Base-by-base conservation (phyloP, 2,888 invertebrate species). In the Nesidiocoris tenuis region DNA sequence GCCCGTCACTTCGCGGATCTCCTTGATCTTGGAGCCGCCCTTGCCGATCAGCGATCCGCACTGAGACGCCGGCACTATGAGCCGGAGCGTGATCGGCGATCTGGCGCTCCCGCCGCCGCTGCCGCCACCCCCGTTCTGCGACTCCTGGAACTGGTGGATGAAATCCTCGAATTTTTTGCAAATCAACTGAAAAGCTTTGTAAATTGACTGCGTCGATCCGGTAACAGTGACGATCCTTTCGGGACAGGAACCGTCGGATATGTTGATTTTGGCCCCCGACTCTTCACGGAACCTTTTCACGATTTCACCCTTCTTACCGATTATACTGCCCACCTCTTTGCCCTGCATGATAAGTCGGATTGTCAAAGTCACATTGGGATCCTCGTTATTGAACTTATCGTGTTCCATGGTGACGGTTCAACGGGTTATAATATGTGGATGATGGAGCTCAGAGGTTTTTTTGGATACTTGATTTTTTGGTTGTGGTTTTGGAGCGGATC, bases 281-380 rank as follows among this genome's bases (percentile, higher is more conserved):
- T 98, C 98, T 89, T 99, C 98, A 83, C 99, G 91, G 89, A 98
- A 98, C 86, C 96, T 91, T 86, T 98, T 99, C 82, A 99, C 98
- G 85, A 99, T 99, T 88, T 99, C 98, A 84, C 99, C 99, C 86
- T 98, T 98, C 89, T 96, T 96, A 81, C 96, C 96, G 86, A 96
- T 96, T 85, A 96, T 96, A 86, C 95, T 95, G 84, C 96, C 96
- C 83, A 96, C 96, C 89, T 96, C 96, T 95, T 98, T 98, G 89
- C 98, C 98, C 90, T 98, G 98, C 98, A 98, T 98, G 86, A 98
- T 95, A 88, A 98, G 91, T 86, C 98, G 91, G 87, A 98, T 95
- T 86, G 98, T 98, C 86, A 98, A 92, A 84, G 96, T 96, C 86
- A 96, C 94, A 87, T 92, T 92, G 82, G 92, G 91, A 87, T 92